Evolutionary conservation across 2,797 vertebrate species (phyloP).

Genomic region (Scolopax rusticola): DNA sequence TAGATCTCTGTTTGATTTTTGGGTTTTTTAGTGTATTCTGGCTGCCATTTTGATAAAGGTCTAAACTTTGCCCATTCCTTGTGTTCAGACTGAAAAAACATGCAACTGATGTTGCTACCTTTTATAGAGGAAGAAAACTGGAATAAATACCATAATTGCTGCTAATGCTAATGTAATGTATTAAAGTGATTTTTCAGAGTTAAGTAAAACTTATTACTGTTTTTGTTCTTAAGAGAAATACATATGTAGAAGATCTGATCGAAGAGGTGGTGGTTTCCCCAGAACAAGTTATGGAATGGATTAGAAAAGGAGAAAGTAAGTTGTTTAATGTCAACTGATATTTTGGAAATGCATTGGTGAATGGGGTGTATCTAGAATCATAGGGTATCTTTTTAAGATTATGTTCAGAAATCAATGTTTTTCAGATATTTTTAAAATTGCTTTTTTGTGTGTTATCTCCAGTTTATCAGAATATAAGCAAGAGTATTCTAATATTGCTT

Average conservation of each 20-base stretch:
- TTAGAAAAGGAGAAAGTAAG: conserved; percentile 96
- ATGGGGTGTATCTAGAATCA: background rate
- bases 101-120: background rate
- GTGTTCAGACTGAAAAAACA: background rate
- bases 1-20: background rate
- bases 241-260: conserved; percentile 91
- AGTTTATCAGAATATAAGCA: background rate
- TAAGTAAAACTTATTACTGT: background rate
- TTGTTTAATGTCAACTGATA: background rate
- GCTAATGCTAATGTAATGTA: background rate
- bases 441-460: background rate
- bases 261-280: conserved; percentile 91
- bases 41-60: background rate
- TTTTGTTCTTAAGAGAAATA: conserved; percentile 85
- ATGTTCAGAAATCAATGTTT: background rate
- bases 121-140: background rate
- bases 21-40: background rate
- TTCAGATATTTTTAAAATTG: background rate
- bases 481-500: background rate
- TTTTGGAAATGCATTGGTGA: background rate
- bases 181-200: background rate
- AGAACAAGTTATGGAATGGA: conserved; percentile 92
- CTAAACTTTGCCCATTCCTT: background rate
- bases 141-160: background rate
- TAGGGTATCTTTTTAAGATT: background rate